Base-by-base conservation (phyloP, 2,888 invertebrate genomes). In the Melikaiella ostensackeni region DNA sequence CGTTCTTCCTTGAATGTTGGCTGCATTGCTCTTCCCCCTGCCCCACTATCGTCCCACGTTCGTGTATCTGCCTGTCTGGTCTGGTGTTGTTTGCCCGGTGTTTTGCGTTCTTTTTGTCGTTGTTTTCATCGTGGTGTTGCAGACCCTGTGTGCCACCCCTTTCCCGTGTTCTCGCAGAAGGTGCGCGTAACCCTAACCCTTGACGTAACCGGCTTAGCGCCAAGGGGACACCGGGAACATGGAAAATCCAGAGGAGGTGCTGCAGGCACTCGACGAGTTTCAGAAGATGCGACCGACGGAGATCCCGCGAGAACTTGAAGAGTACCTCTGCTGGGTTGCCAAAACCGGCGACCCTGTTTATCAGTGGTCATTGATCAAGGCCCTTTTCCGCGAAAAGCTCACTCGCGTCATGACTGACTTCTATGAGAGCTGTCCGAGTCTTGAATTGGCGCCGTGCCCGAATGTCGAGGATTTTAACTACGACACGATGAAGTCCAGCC, bases 301-400 rank as follows among this genome's bases (percentile, higher is more conserved):
- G 87, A 97, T 98, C 87, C 97, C 98, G 27, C 94, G 95, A 81
- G 96, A 97, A 89, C 93, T 98, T 79, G 98, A 98, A 88, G 97
- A 97, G 80, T 98, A 98, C 91, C 93, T 98, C 84, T 94, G 94
- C 84, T 96, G 96, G 93, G 97, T 98, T 84, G 98, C 98, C 7
- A 96, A 96, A 92, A 98, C 98, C 88, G 98, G 98, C 82, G 97
- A 98, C 92, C 97, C 97, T 55, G 95, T 98, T 83, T 98, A 97
- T 91, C 97, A 97, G 88, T 98, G 98, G 98, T 93, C 96, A 63
- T 93, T 96, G 82, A 94, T 98, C 74, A 97, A 97, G 92, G 95
- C 95, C 89, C 94, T 98, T 85, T 97, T 98, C 91, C 95, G 96
- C 83, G 96, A 97, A 89, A 98, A 98, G 91, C 93, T 98, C 61